These are phyloP conservation scores for Periophthalmodon schlosseri DNA, from an alignment of 2,113 vertebrate species.

Conservation along the genomic window DNA sequence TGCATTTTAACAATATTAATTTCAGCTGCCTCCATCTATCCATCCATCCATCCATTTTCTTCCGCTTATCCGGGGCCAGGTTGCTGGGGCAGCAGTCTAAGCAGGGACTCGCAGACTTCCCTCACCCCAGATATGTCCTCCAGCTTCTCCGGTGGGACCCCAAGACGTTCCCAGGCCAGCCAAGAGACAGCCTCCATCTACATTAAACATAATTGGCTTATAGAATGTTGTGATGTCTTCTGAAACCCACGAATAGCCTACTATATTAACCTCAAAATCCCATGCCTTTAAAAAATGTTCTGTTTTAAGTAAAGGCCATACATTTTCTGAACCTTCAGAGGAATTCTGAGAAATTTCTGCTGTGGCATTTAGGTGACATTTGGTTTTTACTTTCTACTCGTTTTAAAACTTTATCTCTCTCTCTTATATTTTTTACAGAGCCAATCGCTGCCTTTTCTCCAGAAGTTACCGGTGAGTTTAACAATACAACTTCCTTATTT, in stretches of 20 bases:
- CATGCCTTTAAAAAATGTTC: conserved; percentile 1
- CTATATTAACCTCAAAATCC: conserved; percentile 17
- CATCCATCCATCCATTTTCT: too few species aligned
- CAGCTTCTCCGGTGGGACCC: too few species aligned
- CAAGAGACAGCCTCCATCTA: too few species aligned
- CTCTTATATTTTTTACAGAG: conserved; percentile 76
- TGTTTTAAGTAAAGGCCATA: conserved; percentile 50
- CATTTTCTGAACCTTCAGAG: conserved; percentile 42
- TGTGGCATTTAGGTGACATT: conserved; percentile 72
- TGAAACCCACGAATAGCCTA: neutral
- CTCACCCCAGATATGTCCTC: too few species aligned
- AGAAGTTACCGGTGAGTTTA: conserved; percentile 81
- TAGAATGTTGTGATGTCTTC: too few species aligned
- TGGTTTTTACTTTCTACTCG: conserved; percentile 55
- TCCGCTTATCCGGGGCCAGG: too few species aligned
- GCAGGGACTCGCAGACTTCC: too few species aligned
- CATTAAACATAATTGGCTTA: too few species aligned
- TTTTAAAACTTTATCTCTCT: conserved; percentile 57
- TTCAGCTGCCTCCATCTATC: too few species aligned
- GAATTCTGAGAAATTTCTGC: conserved; percentile 61
- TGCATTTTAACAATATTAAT: too few species aligned
- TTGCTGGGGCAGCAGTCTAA: too few species aligned
- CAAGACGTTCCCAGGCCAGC: too few species aligned
- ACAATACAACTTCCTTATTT: conserved; percentile 54
- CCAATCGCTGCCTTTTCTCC: conserved; percentile 89